Evolutionary conservation across 2,888 invertebrate species (phyloP).

Genomic region (Yponomeuta evonymella): DNA sequence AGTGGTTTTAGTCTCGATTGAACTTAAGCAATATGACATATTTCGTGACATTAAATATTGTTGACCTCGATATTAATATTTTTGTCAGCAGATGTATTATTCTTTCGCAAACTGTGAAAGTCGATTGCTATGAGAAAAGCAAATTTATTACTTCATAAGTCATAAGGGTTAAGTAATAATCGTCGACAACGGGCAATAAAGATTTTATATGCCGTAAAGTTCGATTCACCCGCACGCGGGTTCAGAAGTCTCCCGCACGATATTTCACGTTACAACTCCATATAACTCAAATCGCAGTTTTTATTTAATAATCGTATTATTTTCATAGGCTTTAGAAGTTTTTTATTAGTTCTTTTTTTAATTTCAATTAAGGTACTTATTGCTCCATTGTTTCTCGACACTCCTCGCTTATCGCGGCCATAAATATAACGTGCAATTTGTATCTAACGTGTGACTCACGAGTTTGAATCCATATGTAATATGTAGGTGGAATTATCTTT

Average conservation of each 20-base stretch:
- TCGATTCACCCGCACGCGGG: slow-evolving; percentile 57
- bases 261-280: slow-evolving; percentile 27
- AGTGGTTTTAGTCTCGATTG: neutral
- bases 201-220: slow-evolving; percentile 72
- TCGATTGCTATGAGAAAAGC: slow-evolving; percentile 54
- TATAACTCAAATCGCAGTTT: slow-evolving; percentile 32
- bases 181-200: slow-evolving; percentile 74
- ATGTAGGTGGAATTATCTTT: too few relatives aligned
- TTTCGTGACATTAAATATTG: neutral
- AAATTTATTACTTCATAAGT: slow-evolving; percentile 75
- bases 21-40: neutral
- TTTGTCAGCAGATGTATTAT: neutral
- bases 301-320: slow-evolving; percentile 30
- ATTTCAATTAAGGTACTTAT: neutral
- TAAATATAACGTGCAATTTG: too few relatives aligned
- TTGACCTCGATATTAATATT: neutral
- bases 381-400: neutral
- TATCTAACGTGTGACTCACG: too few relatives aligned
- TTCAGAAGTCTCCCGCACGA: slow-evolving; percentile 52
- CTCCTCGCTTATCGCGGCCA: neutral
- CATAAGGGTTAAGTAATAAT: slow-evolving; percentile 74
- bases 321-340: neutral
- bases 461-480: too few relatives aligned
- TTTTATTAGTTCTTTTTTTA: neutral
- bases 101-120: slow-evolving; percentile 21